Conservation (phyloP, 2,797 vertebrate genomes). For the Paramormyrops hopkinsi region DNA sequence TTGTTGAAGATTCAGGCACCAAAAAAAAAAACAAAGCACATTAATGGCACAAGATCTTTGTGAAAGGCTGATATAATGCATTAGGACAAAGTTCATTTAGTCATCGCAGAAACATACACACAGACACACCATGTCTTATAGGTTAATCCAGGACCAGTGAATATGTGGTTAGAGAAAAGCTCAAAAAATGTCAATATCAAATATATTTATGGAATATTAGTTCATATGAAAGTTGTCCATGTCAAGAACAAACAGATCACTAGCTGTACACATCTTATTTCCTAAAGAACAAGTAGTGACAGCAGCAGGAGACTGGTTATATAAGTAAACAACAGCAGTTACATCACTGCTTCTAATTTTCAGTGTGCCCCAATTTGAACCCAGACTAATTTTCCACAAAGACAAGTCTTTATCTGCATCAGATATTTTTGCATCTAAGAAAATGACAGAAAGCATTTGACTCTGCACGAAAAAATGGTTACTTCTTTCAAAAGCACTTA, state of each 20-base stretch:
- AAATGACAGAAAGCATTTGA: not conserved
- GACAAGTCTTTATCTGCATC: not conserved
- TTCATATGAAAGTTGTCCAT: not conserved
- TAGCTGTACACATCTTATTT: not conserved
- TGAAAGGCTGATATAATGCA: not conserved
- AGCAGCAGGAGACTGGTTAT: constrained; percentile 3
- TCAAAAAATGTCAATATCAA: not conserved
- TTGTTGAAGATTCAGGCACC: not conserved
- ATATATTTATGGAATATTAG: not conserved
- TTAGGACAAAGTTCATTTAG: not conserved
- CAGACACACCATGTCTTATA: not conserved
- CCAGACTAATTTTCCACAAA: constrained; percentile 2
- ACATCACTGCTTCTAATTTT: constrained; percentile 13
- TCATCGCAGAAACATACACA: not conserved
- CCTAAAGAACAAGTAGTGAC: not conserved
- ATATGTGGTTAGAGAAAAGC: not conserved
- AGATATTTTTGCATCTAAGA: not conserved
- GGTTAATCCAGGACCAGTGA: not conserved
- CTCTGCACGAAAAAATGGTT: not conserved
- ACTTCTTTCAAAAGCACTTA: not conserved
- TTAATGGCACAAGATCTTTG: not conserved
- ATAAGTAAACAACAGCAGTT: constrained; percentile 15
- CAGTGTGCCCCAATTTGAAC: constrained; percentile 10
- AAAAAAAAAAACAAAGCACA: not conserved
- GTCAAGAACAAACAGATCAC: not conserved